phyloP scores from a whole-genome alignment of 2,888 invertebrate genomes.

The Drosophila neonasuta region DNA sequence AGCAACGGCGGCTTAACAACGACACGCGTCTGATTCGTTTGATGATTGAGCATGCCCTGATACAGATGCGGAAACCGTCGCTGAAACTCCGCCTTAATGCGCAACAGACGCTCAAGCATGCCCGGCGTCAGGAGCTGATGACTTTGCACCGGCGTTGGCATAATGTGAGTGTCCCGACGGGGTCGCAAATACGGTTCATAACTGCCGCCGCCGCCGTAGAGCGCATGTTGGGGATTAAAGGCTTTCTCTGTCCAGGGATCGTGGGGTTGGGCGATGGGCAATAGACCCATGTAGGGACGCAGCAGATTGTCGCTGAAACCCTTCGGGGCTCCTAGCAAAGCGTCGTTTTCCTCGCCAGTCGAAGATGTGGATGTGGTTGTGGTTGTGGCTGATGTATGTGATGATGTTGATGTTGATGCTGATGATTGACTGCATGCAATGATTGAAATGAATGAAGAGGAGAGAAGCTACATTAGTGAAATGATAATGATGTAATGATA shows the following conservation, averaged over 20 bases:
- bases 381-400: constrained; percentile 19
- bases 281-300: constrained; percentile 78
- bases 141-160: constrained; percentile 29
- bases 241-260: constrained; percentile 78
- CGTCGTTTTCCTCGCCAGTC: background rate
- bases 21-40: constrained; percentile 61
- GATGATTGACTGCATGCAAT: constrained; percentile 69
- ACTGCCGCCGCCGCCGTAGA: constrained; percentile 72
- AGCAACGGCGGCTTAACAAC: constrained; percentile 70
- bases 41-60: constrained; percentile 66
- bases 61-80: constrained; percentile 72
- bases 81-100: constrained; percentile 70
- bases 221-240: constrained; percentile 66
- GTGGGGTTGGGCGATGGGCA: constrained; percentile 58
- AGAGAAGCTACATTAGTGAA: constrained; percentile 22
- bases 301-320: constrained; percentile 57
- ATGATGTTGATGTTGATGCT: constrained; percentile 19
- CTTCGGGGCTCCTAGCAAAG: constrained; percentile 31
- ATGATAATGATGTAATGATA: constrained; percentile 4
- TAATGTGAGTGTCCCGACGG: constrained; percentile 63
- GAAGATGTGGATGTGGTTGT: constrained; percentile 9
- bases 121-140: constrained; percentile 65
- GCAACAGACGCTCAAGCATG: constrained; percentile 70
- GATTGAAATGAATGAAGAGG: constrained; percentile 31
- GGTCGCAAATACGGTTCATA: constrained; percentile 69